Percentiles rank a stretch among this genome's conserved stretches.
Evolutionary conservation across 2,797 vertebrate species (phyloP).

Genomic region (Gobionotothen gibberifrons): DNA sequence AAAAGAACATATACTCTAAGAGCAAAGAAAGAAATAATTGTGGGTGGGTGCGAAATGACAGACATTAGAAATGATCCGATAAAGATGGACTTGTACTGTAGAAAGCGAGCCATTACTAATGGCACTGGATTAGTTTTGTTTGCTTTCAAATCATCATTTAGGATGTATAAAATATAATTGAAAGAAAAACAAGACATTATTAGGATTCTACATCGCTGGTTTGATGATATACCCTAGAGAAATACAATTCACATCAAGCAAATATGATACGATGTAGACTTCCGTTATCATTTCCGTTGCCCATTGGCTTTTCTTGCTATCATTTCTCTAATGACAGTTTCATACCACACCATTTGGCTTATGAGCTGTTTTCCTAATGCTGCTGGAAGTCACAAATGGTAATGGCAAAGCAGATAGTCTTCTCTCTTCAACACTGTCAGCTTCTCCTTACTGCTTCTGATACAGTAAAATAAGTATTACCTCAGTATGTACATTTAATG

Average conservation of each 20-base stretch:
- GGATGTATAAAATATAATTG: slow-evolving; percentile 62
- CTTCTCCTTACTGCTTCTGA: slow-evolving; percentile 36
- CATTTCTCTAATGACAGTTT: slow-evolving; percentile 72
- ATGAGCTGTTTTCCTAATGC: slow-evolving; percentile 73
- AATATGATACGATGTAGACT: slow-evolving; percentile 46
- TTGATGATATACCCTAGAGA: slow-evolving; percentile 66
- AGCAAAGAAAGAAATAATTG: background rate
- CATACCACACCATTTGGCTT: slow-evolving; percentile 71
- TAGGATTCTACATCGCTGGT: slow-evolving; percentile 29
- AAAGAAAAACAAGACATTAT: slow-evolving; percentile 55
- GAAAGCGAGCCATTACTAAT: slow-evolving; percentile 29
- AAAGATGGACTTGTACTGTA: slow-evolving; percentile 22
- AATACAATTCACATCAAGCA: slow-evolving; percentile 60
- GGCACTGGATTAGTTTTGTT: slow-evolving; percentile 47
- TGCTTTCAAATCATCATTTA: slow-evolving; percentile 45
- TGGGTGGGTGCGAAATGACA: slow-evolving; percentile 9
- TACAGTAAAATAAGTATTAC: slow-evolving; percentile 39
- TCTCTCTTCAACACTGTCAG: slow-evolving; percentile 39
- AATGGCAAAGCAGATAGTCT: slow-evolving; percentile 37
- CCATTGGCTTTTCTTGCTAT: slow-evolving; percentile 60
- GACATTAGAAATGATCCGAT: slow-evolving; percentile 36
- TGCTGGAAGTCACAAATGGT: slow-evolving; percentile 53
- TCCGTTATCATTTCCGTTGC: slow-evolving; percentile 59
- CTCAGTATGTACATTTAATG: slow-evolving; percentile 18
- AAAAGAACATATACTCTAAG: slow-evolving; percentile 8